Evolutionary conservation across 2,113 vertebrate genomes (phyloP), one percentile per base, ranked within the genome.

Genomic region (Gopherus flavomarginatus): DNA sequence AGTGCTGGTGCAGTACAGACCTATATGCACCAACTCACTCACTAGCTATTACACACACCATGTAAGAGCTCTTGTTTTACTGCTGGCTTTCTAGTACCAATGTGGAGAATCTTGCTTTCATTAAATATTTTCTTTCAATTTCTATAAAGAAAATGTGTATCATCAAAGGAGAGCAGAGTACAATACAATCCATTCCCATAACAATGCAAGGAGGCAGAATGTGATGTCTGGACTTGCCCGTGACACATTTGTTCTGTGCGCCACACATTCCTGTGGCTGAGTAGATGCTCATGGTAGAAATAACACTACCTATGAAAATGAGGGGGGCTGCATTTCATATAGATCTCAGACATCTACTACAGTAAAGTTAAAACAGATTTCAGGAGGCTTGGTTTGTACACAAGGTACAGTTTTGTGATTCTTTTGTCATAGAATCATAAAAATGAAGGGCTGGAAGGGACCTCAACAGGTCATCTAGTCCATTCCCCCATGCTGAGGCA

Each of bases 181-280:
- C 85, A 82, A 90, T 90, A 89, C 82, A 97, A 93, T 89, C 93
- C 94, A 91, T 89, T 96, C 95, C 89, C 83, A 85, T 86, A 96
- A 95, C 96, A 97, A 94, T 92, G 54, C 89, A 53, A 81, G 91
- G 89, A 96, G 95, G 92, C 89, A 93, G 95, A 97, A 97, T 95
- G 92, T 94, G 92, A 44, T 94, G 93, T 96, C 95, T 90, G 95
- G 96, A 97, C 95, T 94, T 83, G 85, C 84, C 89, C 80, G 54
- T 89, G 93, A 94, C 89, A 94, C 91, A 79, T 17, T 97, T 92
- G 84, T 69, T 96, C 93, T 96, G 89, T 95, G 86, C 93, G 92
- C 94, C 91, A 95, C 90, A 65, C 94, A 96, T 97, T 97, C 95
- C 86, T 92, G 91, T 91, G 95, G 93, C 83, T 96, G 91, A 90